Evolutionary conservation across 2,797 vertebrate genomes (phyloP), one percentile per base, ranked within the genome.

Genomic region (Podargus strigoides): DNA sequence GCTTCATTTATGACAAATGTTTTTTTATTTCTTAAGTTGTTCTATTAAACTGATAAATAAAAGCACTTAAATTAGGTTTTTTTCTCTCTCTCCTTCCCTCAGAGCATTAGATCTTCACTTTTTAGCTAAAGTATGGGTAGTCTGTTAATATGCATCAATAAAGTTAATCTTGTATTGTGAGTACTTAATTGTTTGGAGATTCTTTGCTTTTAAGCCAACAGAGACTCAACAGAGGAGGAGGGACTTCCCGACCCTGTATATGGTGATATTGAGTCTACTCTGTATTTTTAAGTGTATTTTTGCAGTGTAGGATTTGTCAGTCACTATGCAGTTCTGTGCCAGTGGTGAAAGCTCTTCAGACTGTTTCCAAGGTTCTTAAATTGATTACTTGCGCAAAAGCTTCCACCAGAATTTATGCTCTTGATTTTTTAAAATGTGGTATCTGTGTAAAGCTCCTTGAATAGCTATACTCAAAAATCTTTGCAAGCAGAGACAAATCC

Each of bases 11-110:
- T 94, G 53, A 94, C 72, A 68, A 66, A 56, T 87, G 49, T 9
- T 39, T 90, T 50, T 91, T 94, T 94, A 83, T 92, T 95, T 94
- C 88, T 93, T 50, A 78, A 88, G 39, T 39, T 95, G 64, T 63
- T 96, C 77, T 63, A 58, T 91, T 78, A 78, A 94, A 46, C 72
- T 92, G 49, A 56, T 79, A 79, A 58, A 88, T 81, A 94, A 83
- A 69, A 86, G 77, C 30, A 19, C 30, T 53, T 86, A 21, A 68
- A 58, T 72, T 44, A 14, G 69, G 44, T 87, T 79, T 87, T 79
- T 73, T 90, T 87, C 75, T 34, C 10, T 44, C 39, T 66, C 11
- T 85, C 3, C 16, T 88, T 28, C 19, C 4, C 15, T 3, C 19
- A 34, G 52, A 82, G 42, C n/a, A 59, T 77, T 85, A 85, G 70